Evolutionary conservation across 2,113 vertebrate genomes (phyloP).

Genomic region (Ardeotis arabs): DNA sequence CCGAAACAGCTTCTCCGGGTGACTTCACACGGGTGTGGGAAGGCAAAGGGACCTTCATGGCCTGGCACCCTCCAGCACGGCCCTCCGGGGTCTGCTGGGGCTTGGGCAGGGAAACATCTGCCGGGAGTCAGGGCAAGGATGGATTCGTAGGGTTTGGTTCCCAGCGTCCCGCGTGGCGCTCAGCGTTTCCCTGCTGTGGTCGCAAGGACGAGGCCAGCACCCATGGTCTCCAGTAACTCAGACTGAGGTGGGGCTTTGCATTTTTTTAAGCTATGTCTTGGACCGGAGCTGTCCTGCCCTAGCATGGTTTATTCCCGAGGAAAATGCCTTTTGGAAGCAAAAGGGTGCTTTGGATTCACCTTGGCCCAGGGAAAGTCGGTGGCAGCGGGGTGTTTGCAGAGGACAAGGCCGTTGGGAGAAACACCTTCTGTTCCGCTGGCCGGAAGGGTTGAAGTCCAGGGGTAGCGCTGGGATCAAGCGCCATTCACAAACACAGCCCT

Average conservation of each 20-base stretch:
- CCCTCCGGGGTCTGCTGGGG: background rate
- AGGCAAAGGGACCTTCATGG: background rate
- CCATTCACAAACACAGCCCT: background rate
- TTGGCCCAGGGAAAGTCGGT: background rate
- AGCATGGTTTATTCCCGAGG: background rate
- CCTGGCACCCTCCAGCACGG: background rate
- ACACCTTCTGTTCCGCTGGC: slow-evolving; percentile 69
- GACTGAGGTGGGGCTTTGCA: accelerated
- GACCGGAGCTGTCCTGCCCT: background rate
- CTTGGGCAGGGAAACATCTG: background rate
- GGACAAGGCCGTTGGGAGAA: slow-evolving; percentile 17
- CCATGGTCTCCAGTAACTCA: accelerated
- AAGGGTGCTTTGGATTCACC: background rate
- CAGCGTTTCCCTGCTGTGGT: accelerated
- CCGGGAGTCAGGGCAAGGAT: background rate
- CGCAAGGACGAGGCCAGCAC: accelerated
- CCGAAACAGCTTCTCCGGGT: background rate
- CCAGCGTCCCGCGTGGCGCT: accelerated
- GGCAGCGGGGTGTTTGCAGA: background rate
- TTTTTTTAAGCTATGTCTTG: accelerated
- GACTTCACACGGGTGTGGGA: accelerated
- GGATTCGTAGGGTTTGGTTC: background rate
- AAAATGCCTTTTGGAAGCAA: background rate
- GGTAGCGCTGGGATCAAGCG: background rate
- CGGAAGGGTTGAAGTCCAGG: slow-evolving; percentile 47